Evolutionary conservation across 2,797 vertebrate genomes (phyloP).

Genomic region (Tauraco hartlaubi): DNA sequence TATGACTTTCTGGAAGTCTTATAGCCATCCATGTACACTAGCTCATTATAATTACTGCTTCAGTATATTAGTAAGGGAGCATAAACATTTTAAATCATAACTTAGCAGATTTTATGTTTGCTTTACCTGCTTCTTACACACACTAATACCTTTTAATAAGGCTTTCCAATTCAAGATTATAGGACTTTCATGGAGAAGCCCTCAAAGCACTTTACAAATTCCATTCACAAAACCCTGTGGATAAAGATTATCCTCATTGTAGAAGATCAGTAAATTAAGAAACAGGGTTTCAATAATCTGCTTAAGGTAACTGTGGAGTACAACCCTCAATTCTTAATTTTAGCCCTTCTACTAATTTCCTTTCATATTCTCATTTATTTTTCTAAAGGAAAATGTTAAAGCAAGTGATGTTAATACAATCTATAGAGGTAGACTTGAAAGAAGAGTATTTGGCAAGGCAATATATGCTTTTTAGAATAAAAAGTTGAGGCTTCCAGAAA

Average conservation of each 20-base stretch:
- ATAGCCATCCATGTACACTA: neutral
- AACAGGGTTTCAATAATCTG: constrained; percentile 29
- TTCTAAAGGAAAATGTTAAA: neutral
- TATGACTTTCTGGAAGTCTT: neutral
- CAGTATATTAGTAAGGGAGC: neutral
- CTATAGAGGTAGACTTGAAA: neutral
- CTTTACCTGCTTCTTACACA: constrained; percentile 23
- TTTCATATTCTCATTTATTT: neutral
- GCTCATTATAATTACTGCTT: neutral
- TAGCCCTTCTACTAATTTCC: constrained; percentile 5
- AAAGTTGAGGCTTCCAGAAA: neutral
- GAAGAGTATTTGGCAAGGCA: neutral
- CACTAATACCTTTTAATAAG: constrained; percentile 33
- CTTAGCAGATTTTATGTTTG: constrained; percentile 18
- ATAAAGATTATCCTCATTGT: constrained; percentile 51
- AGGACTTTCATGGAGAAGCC: constrained; percentile 11
- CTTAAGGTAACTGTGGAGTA: constrained; percentile 15
- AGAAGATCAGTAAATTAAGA: constrained; percentile 49
- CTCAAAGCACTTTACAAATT: constrained; percentile 44
- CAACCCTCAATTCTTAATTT: constrained; percentile 10
- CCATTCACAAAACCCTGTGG: constrained; percentile 51
- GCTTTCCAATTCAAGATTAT: constrained; percentile 23
- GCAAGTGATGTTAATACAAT: neutral
- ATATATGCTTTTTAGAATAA: neutral
- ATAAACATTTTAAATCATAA: neutral